Evolutionary conservation across 1,140 invertebrate genomes (phyloP), one percentile per base, ranked within the genome.

Genomic region (Drosophila bocki): DNA sequence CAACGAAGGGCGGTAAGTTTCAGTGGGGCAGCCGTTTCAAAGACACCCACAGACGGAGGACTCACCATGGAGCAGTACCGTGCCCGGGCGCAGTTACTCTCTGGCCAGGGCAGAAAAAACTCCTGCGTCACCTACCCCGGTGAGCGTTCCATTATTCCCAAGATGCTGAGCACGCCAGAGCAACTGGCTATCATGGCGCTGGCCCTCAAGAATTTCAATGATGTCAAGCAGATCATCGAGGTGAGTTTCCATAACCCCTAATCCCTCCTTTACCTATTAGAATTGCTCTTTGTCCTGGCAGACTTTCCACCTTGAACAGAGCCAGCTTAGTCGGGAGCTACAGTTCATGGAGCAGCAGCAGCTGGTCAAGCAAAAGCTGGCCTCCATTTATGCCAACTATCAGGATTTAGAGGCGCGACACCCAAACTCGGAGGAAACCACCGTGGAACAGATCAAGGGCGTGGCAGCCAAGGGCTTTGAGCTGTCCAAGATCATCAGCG

Each of bases 271-370:
- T n/a, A 13, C 0, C 6, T 13, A 22, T n/a, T 15, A 6, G 5
- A 13, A 0, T 32, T n/a, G 9, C 13, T 9, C 29, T 4, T 8
- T 8, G 2, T 39, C 22, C 11, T 13, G 0, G 0, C 77, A 94
- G 94, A 93, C 93, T 19, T 94, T 93, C 61, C 85, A 93, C 54
- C 64, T 94, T 44, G 71, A 93, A 68, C 78, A 93, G 9, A 92
- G 88, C 13, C 63, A 85, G 58, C 35, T 94, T 0, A 92, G 91
- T n/a, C 72, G 90, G 12, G 93, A 94, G 70, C 79, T 94, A 6
- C 62, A 90, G 19, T 94, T 93, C 57, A 91, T 93, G 53, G 93
- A 93, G 78, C 92, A 93, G 67, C 79, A 94, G 35, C 83, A 92
- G 39, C 76, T 92, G 5, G 85, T 94, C 9, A 93, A 92, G 61